phyloP scores from a whole-genome alignment of 2,113 vertebrate species.

The Galemys pyrenaicus region DNA sequence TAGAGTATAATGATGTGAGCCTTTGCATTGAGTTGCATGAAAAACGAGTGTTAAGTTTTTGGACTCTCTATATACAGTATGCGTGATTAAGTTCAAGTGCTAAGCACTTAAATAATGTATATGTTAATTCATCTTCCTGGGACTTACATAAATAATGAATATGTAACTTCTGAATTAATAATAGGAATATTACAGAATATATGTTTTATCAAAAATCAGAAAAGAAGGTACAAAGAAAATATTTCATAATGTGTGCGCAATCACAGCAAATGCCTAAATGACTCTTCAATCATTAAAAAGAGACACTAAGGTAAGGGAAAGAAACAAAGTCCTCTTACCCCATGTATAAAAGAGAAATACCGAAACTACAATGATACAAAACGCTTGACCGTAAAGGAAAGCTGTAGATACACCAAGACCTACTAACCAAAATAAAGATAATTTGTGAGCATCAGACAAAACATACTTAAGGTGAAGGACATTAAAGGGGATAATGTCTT shows the following conservation, averaged over 20 bases:
- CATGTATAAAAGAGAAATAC: neutral
- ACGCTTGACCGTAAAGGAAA: neutral
- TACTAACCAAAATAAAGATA: neutral
- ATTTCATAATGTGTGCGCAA: neutral
- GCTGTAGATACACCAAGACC: neutral
- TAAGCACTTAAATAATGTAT: neutral
- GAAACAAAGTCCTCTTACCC: neutral
- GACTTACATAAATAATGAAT: no score
- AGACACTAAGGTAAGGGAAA: neutral
- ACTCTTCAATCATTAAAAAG: neutral
- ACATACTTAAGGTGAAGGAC: neutral
- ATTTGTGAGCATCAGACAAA: neutral
- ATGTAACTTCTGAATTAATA: neutral
- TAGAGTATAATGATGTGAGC: neutral
- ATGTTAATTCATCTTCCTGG: no score
- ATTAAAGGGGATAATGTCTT: neutral
- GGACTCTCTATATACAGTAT: neutral
- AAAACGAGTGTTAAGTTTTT: neutral
- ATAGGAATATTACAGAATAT: neutral
- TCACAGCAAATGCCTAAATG: neutral
- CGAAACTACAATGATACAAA: neutral
- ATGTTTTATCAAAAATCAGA: no score
- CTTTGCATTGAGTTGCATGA: neutral
- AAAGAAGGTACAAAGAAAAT: neutral
- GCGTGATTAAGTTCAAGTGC: neutral